Base-by-base conservation (phyloP, 2,113 vertebrate genomes). In the Zosterops hypoxanthus region DNA sequence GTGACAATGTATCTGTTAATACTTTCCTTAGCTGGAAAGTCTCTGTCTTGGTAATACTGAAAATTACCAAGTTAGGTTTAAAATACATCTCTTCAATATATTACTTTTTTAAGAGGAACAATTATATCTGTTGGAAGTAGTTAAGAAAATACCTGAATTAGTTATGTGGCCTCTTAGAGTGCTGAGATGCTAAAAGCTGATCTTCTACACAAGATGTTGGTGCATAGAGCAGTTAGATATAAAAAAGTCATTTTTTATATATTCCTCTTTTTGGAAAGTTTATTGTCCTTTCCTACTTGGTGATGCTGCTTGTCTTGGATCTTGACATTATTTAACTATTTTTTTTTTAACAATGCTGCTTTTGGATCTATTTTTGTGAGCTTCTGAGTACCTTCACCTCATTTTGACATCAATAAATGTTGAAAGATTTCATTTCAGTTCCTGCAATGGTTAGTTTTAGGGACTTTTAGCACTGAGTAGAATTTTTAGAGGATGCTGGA, bases 381-480 rank as follows among this genome's bases (percentile, higher is more conserved):
- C 87, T 92, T 64, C 75, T 92, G 76, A 71, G 52, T 90, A 94
- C 28, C 19, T 91, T 90, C 92, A 93, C 75, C 68, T 95, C 52
- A 81, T 88, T 92, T 63, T 86, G 71, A 63, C 47, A 63, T 63
- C 33, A 77, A 9, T 82, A 65, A 76, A 90, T 59, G 26, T 9
- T 5, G 49, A 65, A 83, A 75, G 12, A 82, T 85, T 69, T 92
- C 12, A 55, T n/a, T 91, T 71, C 17, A 22, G 3, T 82, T 91
- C 21, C 75, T 65, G 57, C 39, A 57, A 7, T 29, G 4, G 49
- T 88, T 34, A 73, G 36, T 76, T 92, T 64, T 57, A 69, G 39
- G 80, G 61, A 82, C 26, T 60, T 66, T 44, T 33, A 61, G 70
- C 25, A 69, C 61, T 86, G 49, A 91, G 36, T 9, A 72, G n/a